phyloP scores from a whole-genome alignment of 92 coral and sea anemone genomes.

The Paragorgia papillata region DNA sequence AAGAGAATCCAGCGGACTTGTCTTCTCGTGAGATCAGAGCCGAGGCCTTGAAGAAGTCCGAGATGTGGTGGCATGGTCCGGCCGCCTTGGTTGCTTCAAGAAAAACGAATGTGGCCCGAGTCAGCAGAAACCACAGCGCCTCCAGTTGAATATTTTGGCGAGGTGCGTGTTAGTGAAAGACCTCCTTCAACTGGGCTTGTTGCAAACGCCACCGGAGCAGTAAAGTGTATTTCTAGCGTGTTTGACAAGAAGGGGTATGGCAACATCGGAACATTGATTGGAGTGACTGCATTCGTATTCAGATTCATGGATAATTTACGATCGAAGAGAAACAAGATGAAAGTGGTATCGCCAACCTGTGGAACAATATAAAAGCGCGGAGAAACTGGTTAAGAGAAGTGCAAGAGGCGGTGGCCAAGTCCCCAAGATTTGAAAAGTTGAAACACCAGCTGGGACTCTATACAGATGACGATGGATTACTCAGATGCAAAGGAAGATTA shows the following conservation, averaged over 20 bases:
- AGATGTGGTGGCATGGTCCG: slow-evolving; percentile 29
- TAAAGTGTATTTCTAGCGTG: background rate
- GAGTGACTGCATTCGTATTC: slow-evolving; percentile 16
- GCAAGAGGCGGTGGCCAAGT: too few relatives aligned
- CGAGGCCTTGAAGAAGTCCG: background rate
- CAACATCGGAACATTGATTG: background rate
- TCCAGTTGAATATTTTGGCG: too few relatives aligned
- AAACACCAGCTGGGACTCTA: too few relatives aligned
- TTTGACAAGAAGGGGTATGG: background rate
- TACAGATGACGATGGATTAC: too few relatives aligned
- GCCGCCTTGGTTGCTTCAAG: slow-evolving; percentile 22
- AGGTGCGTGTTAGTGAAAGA: too few relatives aligned
- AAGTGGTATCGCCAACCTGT: background rate
- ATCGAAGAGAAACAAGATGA: background rate
- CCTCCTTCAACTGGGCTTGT: too few relatives aligned
- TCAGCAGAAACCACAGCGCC: background rate
- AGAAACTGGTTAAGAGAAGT: background rate
- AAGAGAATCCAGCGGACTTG: slow-evolving; percentile 22
- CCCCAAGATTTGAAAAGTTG: too few relatives aligned
- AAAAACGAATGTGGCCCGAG: background rate
- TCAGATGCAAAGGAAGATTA: background rate
- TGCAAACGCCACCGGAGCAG: background rate
- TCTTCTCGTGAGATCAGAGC: slow-evolving; percentile 12
- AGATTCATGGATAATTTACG: slow-evolving; percentile 15
- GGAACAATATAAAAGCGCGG: background rate